These are phyloP conservation scores for Antechinus flavipes DNA, from an alignment of 2,113 vertebrate species.

Conservation along the genomic window DNA sequence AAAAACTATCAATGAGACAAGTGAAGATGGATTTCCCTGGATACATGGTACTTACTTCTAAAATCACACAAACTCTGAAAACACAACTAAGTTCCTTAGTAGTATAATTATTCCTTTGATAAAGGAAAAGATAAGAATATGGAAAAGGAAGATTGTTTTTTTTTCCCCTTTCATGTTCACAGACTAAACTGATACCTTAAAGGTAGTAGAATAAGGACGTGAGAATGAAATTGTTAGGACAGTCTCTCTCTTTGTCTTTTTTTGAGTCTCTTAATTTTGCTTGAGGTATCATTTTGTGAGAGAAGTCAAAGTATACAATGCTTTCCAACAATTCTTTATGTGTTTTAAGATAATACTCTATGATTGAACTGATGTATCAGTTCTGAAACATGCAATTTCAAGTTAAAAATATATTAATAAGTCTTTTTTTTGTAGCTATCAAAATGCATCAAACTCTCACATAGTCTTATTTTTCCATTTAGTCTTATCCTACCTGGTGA, in stretches of 20 bases:
- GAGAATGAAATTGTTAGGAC: not conserved
- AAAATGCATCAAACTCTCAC: not conserved
- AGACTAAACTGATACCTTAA: not conserved
- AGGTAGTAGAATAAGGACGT: not conserved
- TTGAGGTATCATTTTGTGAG: conserved; percentile 20
- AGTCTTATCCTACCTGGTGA: conserved; percentile 88
- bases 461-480: conserved; percentile 11
- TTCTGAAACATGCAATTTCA: not conserved
- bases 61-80: not conserved
- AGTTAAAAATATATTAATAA: not conserved
- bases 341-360: not conserved
- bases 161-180: not conserved
- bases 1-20: not conserved
- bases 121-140: not conserved
- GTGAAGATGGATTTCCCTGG: not conserved
- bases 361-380: conserved; percentile 18
- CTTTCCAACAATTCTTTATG: not conserved
- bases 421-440: conserved; percentile 11
- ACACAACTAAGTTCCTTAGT: not conserved
- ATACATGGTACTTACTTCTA: not conserved
- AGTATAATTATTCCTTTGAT: not conserved
- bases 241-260: not conserved
- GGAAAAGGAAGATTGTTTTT: not conserved
- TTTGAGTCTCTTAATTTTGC: not conserved
- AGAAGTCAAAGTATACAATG: conserved; percentile 5